Evolutionary conservation across 2,113 vertebrate genomes (phyloP), one percentile per base, ranked within the genome.

Genomic region (Clupea harengus): DNA sequence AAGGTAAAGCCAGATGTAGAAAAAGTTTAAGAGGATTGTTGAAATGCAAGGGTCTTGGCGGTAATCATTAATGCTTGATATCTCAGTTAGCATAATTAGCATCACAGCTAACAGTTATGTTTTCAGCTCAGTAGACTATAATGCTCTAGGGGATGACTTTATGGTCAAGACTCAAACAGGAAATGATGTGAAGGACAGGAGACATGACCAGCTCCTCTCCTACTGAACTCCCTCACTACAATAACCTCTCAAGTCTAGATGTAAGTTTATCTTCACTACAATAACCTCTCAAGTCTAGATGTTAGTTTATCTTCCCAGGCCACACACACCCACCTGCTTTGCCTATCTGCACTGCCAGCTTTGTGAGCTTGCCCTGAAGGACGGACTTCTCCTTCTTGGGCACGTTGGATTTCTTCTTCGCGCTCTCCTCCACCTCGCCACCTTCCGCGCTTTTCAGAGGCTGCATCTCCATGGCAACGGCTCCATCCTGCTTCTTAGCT

Each of bases 391-490:
- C 97, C 88, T 98, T 98, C 91, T 96, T 97, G 39, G 96, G 95
- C 57, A 95, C 91, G 0, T 85, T 95, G 92, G 95, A 87, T 91
- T 96, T 97, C 95, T 96, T 97, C 93, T 95, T 97, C 91, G 97
- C 96, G 64, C 96, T 90, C 45, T 97, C 97, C 89, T 97, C 97
- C 85, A 95, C 94, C 91, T 98, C 97, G 1, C 97, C 97, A 0
- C 97, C 97, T 85, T 98, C 97, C 0, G 97, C 97, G 3, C 97
- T 97, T 93, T 97, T 97, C 88, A 98, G 93, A 39, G 97, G 97
- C 89, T 98, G 97, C 97, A 97, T 98, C 90, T 98, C 97, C 97
- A 98, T 97, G 91, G 97, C 96, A 88, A 96, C 96, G 0, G 96
- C 97, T 83, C 96, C 97, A 46, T 97, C 97, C 91, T 97, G 96